Evolutionary conservation across 1,140 invertebrate species (phyloP).

Genomic region (Pachypsylla venusta): DNA sequence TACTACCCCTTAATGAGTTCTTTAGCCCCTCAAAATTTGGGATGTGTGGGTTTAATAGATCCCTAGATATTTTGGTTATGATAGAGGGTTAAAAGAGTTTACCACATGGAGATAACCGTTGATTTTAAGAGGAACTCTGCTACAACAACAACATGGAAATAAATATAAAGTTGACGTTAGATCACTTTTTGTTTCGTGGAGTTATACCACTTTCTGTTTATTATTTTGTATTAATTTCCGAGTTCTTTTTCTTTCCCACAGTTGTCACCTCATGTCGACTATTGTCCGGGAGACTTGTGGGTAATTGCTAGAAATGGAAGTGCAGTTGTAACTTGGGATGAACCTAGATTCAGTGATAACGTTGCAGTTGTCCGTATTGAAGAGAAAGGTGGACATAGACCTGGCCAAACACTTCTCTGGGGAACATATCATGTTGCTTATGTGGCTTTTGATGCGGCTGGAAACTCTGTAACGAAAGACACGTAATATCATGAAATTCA

Average conservation of each 20-base stretch:
- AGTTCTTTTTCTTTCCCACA: constrained; percentile 19
- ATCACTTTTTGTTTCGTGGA: too few species aligned
- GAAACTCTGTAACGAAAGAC: constrained; percentile 75
- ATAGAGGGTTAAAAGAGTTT: too few species aligned
- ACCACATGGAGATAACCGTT: too few species aligned
- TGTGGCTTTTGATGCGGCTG: constrained; percentile 76
- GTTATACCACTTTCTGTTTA: constrained; percentile 8
- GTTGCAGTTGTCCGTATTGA: constrained; percentile 60
- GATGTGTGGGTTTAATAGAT: too few species aligned
- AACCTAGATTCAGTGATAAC: constrained; percentile 80
- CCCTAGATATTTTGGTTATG: too few species aligned
- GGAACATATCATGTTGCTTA: constrained; percentile 88
- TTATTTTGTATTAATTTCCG: not conserved
- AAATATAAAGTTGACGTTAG: too few species aligned
- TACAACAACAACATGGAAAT: too few species aligned
- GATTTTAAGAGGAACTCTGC: too few species aligned
- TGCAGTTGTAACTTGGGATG: constrained; percentile 84
- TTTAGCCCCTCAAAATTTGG: too few species aligned
- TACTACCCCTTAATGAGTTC: too few species aligned
- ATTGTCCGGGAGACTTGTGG: constrained; percentile 87
- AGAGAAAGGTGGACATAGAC: constrained; percentile 71
- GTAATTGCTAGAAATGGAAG: constrained; percentile 84
- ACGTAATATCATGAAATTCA: too few species aligned
- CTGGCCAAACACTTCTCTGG: constrained; percentile 83
- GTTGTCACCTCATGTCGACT: constrained; percentile 66